Percentiles rank a stretch among this genome's conserved stretches.
These are phyloP conservation scores for Dolichotis patagonum DNA, from an alignment of 2,113 vertebrate species.

Conservation along the genomic window DNA sequence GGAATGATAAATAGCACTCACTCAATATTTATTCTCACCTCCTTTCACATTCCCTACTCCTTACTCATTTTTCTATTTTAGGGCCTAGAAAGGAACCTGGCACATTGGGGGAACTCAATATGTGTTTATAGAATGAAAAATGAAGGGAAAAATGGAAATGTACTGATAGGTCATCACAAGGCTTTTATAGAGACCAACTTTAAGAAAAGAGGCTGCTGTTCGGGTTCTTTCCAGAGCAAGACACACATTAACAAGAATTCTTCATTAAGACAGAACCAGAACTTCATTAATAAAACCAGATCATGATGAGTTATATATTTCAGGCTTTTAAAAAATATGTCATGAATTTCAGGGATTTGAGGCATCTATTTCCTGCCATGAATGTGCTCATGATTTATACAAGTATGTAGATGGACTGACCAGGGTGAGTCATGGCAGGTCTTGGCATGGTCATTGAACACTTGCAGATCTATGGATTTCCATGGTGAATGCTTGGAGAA, in stretches of 20 bases:
- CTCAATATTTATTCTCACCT: background rate
- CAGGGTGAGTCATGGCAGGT: background rate
- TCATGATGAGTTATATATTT: slow-evolving; percentile 22
- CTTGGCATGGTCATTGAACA: background rate
- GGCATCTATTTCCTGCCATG: slow-evolving; percentile 38
- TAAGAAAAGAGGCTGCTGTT: slow-evolving; percentile 24
- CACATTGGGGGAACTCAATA: background rate
- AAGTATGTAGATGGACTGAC: background rate
- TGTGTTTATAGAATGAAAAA: slow-evolving; percentile 36
- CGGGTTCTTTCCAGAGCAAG: slow-evolving; percentile 40
- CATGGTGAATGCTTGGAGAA: background rate
- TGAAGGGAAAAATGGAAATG: slow-evolving; percentile 19
- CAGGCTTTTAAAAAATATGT: background rate
- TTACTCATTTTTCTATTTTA: slow-evolving; percentile 27
- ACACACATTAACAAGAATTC: slow-evolving; percentile 25
- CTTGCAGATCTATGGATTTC: background rate
- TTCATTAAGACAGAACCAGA: slow-evolving; percentile 37
- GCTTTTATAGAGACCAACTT: slow-evolving; percentile 4
- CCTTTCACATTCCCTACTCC: background rate
- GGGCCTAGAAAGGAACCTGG: background rate
- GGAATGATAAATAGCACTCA: background rate
- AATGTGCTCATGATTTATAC: background rate
- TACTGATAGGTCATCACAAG: background rate
- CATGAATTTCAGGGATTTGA: slow-evolving; percentile 18
- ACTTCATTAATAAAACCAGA: slow-evolving; percentile 38